A percentile compares a stretch with the other conserved stretches of the same genome.
Evolutionary conservation across 2,888 invertebrate species (phyloP).

Genomic region (Polietes domitor): DNA sequence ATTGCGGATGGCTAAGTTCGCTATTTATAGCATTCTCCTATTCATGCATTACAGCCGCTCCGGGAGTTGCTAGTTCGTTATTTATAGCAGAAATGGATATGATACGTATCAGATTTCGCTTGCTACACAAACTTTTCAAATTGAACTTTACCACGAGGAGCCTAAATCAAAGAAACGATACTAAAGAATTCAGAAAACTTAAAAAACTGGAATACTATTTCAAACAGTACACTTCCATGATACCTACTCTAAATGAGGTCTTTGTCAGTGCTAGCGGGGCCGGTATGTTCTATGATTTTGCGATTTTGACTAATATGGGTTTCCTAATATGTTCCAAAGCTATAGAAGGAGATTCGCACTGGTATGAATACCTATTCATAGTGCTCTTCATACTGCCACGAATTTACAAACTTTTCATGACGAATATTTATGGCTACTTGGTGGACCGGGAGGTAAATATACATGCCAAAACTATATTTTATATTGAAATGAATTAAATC

Average conservation of each 20-base stretch:
- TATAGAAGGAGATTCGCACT: slow-evolving; percentile 62
- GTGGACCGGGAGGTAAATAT: slow-evolving; percentile 73
- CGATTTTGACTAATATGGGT: slow-evolving; percentile 73
- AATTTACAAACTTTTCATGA: slow-evolving; percentile 73
- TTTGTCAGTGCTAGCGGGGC: slow-evolving; percentile 69
- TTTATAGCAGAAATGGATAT: slow-evolving; percentile 75
- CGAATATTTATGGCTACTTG: slow-evolving; percentile 72
- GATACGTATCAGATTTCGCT: slow-evolving; percentile 74
- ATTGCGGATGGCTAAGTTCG: slow-evolving; percentile 72
- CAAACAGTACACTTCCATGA: slow-evolving; percentile 70
- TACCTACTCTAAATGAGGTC: slow-evolving; percentile 71
- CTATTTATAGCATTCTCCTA: slow-evolving; percentile 72
- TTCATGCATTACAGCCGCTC: slow-evolving; percentile 69
- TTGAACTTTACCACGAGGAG: background rate
- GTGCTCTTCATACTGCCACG: slow-evolving; percentile 71
- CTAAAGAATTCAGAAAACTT: slow-evolving; percentile 35
- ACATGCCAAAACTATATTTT: background rate
- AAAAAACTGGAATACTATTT: slow-evolving; percentile 50
- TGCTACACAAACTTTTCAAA: slow-evolving; percentile 69
- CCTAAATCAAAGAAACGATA: background rate
- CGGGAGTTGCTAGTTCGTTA: slow-evolving; percentile 70
- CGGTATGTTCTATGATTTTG: slow-evolving; percentile 76
- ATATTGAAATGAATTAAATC: no score
- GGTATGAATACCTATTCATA: slow-evolving; percentile 71
- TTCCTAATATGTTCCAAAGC: slow-evolving; percentile 76